Evolutionary conservation across 1,140 invertebrate species (phyloP).

Genomic region (Zophobas morio): DNA sequence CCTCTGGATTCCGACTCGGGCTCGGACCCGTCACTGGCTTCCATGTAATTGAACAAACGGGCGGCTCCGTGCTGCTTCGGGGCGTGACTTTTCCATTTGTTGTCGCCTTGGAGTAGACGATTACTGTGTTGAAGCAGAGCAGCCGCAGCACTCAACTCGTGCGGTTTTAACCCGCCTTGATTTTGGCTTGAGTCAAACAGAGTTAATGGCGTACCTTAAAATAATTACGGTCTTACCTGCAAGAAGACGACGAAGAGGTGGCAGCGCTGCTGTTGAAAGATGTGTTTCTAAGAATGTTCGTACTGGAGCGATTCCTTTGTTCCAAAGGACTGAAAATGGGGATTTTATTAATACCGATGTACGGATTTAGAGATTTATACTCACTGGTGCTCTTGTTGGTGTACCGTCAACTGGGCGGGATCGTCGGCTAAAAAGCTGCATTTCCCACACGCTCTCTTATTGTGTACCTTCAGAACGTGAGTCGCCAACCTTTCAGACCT

Average conservation of each 20-base stretch:
- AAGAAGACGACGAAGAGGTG: constrained; percentile 51
- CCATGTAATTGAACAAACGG: constrained; percentile 73
- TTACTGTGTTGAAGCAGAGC: constrained; percentile 63
- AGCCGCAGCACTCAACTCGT: constrained; percentile 59
- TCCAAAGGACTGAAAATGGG: constrained; percentile 65
- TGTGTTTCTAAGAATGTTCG: constrained; percentile 60
- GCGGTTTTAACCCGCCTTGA: constrained; percentile 54
- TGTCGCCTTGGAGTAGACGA: constrained; percentile 61
- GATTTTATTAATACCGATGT: constrained; percentile 6
- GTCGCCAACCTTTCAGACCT: constrained; percentile 88
- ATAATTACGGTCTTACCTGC: constrained; percentile 47
- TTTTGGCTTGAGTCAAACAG: constrained; percentile 31
- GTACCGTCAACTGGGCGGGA: constrained; percentile 80
- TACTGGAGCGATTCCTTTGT: constrained; percentile 61
- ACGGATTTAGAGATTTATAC: constrained; percentile 60
- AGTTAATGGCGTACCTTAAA: constrained; percentile 3
- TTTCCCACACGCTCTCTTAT: constrained; percentile 89
- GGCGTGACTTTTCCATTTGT: constrained; percentile 65
- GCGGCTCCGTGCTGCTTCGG: constrained; percentile 72
- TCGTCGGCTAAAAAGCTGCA: constrained; percentile 90
- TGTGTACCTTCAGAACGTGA: constrained; percentile 92
- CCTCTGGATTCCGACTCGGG: constrained; percentile 69
- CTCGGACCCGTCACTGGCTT: constrained; percentile 73
- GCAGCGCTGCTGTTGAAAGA: constrained; percentile 54
- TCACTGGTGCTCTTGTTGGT: constrained; percentile 80